Percentiles rank a stretch among this genome's conserved stretches.
Evolutionary conservation across 2,888 invertebrate species (phyloP).

Genomic region (Spialia ferax): DNA sequence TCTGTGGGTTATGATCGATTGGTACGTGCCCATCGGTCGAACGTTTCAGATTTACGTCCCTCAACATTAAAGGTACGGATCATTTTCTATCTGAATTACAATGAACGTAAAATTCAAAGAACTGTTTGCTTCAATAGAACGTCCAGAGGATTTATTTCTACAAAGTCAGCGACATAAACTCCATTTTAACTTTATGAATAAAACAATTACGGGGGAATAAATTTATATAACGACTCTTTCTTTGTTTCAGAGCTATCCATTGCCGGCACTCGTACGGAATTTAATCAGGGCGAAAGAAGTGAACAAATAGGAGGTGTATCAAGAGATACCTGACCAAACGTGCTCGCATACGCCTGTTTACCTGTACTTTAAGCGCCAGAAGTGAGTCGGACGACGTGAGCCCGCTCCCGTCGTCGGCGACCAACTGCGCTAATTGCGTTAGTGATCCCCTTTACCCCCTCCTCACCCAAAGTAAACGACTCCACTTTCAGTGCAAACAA

Average conservation of each 20-base stretch:
- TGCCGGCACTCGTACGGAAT: constrained; percentile 29
- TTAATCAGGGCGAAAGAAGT: constrained; percentile 32
- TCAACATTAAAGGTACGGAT: background rate
- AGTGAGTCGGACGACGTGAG: constrained; percentile 52
- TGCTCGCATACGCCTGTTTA: constrained; percentile 27
- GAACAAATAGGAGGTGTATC: constrained; percentile 29
- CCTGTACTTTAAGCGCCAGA: constrained; percentile 45
- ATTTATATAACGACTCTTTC: constrained; percentile 23
- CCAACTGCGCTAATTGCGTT: constrained; percentile 78
- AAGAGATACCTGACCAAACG: constrained; percentile 32
- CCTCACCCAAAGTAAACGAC: constrained; percentile 76
- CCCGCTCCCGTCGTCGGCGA: constrained; percentile 60
- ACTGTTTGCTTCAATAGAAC: background rate
- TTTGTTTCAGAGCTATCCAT: constrained; percentile 18
- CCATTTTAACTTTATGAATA: constrained; percentile 19
- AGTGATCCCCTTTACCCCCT: constrained; percentile 61
- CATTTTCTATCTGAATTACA: background rate
- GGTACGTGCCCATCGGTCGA: background rate
- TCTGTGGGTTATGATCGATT: constrained; percentile 19
- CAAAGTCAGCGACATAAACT: constrained; percentile 1
- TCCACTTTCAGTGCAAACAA: constrained; percentile 82
- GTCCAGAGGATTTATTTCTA: constrained; percentile 4
- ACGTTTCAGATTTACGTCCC: background rate
- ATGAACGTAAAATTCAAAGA: background rate
- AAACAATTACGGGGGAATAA: constrained; percentile 18